Evolutionary conservation across 2,888 invertebrate species (phyloP).

Genomic region (Stenoptilia bipunctidactyla): DNA sequence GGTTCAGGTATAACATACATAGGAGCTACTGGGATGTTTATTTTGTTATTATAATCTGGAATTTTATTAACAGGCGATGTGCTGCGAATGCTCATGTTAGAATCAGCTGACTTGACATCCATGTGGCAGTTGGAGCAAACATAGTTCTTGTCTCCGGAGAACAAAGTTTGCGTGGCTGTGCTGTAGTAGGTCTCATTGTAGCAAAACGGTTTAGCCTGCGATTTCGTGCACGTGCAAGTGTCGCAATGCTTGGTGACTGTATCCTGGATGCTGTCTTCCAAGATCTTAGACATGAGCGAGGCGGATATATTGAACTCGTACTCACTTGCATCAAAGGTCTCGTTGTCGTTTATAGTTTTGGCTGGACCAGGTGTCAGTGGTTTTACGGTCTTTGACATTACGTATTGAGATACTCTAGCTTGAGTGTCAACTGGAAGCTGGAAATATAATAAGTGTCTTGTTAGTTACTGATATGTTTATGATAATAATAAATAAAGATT

Average conservation of each 20-base stretch:
- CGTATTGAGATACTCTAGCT: slow-evolving; percentile 86
- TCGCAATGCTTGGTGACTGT: slow-evolving; percentile 86
- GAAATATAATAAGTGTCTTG: slow-evolving; percentile 2
- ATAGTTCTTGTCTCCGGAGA: slow-evolving; percentile 58
- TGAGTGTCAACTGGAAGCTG: slow-evolving; percentile 94
- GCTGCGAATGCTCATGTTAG: slow-evolving; percentile 51
- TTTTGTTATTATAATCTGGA: slow-evolving; percentile 42
- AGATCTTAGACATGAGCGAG: slow-evolving; percentile 90
- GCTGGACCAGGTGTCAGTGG: slow-evolving; percentile 52
- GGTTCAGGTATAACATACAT: slow-evolving; percentile 44
- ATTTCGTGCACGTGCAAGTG: slow-evolving; percentile 80
- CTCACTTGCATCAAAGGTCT: slow-evolving; percentile 71
- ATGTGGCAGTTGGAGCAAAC: slow-evolving; percentile 75
- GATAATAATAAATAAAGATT: not conserved
- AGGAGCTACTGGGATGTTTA: slow-evolving; percentile 22
- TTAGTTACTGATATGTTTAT: not conserved
- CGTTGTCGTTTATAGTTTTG: slow-evolving; percentile 48
- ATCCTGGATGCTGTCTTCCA: slow-evolving; percentile 89
- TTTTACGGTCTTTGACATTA: slow-evolving; percentile 72
- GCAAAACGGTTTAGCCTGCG: slow-evolving; percentile 61
- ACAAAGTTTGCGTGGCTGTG: slow-evolving; percentile 74
- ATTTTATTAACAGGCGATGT: slow-evolving; percentile 38
- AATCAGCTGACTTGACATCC: slow-evolving; percentile 56
- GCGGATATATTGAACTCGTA: slow-evolving; percentile 83
- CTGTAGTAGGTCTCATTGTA: slow-evolving; percentile 70